These are phyloP conservation scores for Neria commutata DNA, from an alignment of 2,888 invertebrate species.

Conservation along the genomic window DNA sequence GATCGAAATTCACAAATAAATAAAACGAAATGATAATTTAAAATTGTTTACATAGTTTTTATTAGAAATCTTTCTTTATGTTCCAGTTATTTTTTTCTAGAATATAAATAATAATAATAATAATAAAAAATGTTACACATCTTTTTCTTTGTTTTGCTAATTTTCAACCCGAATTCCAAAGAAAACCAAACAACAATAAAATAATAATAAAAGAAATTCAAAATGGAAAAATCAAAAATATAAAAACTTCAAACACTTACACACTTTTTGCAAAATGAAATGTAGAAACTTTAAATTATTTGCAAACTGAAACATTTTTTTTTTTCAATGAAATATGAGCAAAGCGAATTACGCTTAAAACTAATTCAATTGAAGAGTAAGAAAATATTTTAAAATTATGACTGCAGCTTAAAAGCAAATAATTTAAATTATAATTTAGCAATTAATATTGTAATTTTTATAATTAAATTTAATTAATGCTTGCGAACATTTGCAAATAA, in stretches of 20 bases:
- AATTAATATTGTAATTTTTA: no score
- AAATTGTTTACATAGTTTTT: slow-evolving; percentile 9
- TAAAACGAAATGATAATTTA: slow-evolving; percentile 26
- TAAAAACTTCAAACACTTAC: slow-evolving; percentile 33
- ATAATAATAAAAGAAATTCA: not conserved
- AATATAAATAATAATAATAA: slow-evolving; percentile 11
- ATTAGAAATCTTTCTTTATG: not conserved
- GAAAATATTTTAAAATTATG: slow-evolving; percentile 31
- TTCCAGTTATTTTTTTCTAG: slow-evolving; percentile 3
- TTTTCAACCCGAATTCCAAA: not conserved
- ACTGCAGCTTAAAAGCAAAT: slow-evolving; percentile 24
- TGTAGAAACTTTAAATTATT: no score
- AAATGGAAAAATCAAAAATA: slow-evolving; percentile 33
- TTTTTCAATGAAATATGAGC: no score
- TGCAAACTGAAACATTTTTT: no score
- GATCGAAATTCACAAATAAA: slow-evolving; percentile 15
- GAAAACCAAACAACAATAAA: not conserved
- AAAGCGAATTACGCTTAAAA: no score
- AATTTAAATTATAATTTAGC: slow-evolving; percentile 17
- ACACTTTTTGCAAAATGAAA: slow-evolving; percentile 14
- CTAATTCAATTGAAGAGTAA: no score
- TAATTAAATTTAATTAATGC: no score
- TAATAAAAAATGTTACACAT: slow-evolving; percentile 6
- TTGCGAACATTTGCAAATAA: no score
- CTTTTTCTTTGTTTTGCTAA: not conserved